Conservation (phyloP, 2,113 vertebrate genomes). For the Sphaerodactylus townsendi region DNA sequence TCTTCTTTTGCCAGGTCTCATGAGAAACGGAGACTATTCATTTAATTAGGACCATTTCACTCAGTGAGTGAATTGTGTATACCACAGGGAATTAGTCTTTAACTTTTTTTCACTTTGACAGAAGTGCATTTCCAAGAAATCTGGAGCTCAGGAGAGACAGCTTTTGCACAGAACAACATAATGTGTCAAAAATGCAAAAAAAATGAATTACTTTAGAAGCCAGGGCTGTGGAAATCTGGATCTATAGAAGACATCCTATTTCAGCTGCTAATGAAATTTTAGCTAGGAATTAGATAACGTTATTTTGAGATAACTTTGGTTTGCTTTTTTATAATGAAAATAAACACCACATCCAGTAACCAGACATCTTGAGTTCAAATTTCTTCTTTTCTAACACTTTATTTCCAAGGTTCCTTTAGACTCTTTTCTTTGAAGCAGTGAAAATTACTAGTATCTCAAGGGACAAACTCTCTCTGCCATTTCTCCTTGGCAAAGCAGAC, state of each 20-base stretch:
- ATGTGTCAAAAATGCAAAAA: not conserved
- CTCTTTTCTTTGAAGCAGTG: not conserved
- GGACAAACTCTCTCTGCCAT: not conserved
- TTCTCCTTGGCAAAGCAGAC: not conserved
- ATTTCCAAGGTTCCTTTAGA: not conserved
- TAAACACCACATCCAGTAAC: not conserved
- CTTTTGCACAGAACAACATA: not conserved
- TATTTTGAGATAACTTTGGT: not conserved
- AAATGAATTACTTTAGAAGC: accelerated
- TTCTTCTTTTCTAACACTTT: not conserved
- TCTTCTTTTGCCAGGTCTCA: not conserved
- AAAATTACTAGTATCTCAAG: not conserved
- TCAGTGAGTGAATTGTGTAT: not conserved
- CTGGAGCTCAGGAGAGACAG: not conserved
- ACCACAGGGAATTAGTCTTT: not conserved
- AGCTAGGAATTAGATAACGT: not conserved
- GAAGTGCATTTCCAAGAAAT: not conserved
- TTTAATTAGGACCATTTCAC: not conserved
- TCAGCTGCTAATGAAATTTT: not conserved
- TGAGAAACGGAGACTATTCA: not conserved
- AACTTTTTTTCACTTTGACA: not conserved
- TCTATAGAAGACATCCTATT: not conserved
- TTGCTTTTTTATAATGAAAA: not conserved
- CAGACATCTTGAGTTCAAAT: not conserved
- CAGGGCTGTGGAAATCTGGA: not conserved